Percentiles rank a stretch among this genome's conserved stretches.
phyloP scores from a whole-genome alignment of 2,888 invertebrate genomes.

The Geophilus truncorum region DNA sequence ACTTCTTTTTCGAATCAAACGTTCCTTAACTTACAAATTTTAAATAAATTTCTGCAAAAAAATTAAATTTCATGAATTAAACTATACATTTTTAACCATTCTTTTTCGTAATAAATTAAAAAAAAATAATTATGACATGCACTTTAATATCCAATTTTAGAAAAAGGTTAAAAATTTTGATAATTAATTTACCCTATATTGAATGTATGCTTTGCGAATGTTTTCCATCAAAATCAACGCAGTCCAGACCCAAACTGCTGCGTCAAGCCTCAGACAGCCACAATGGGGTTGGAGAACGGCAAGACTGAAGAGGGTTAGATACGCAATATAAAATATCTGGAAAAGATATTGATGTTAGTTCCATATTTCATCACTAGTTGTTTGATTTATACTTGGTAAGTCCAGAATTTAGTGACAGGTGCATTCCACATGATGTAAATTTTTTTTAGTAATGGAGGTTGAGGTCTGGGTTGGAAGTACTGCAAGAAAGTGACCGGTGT shows the following conservation, averaged over 20 bases:
- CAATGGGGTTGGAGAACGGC: slow-evolving; percentile 48
- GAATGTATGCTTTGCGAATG: slow-evolving; percentile 39
- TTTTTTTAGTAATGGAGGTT: slow-evolving; percentile 42
- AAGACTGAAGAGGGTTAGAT: slow-evolving; percentile 41
- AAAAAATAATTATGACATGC: too few relatives aligned
- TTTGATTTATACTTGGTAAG: slow-evolving; percentile 48
- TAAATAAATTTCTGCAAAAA: too few relatives aligned
- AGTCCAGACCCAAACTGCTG: slow-evolving; percentile 44
- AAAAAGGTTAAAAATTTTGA: too few relatives aligned
- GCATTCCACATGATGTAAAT: slow-evolving; percentile 48
- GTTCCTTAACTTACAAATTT: too few relatives aligned
- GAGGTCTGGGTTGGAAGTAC: slow-evolving; percentile 38
- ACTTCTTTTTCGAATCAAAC: too few relatives aligned
- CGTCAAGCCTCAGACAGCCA: slow-evolving; percentile 46
- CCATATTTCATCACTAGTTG: too few relatives aligned
- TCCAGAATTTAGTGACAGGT: slow-evolving; percentile 50
- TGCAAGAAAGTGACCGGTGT: slow-evolving; percentile 37
- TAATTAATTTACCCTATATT: slow-evolving; percentile 40
- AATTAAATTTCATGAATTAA: too few relatives aligned
- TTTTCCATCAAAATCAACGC: slow-evolving; percentile 37
- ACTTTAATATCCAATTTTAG: too few relatives aligned
- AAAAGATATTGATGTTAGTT: too few relatives aligned
- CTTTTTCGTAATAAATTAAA: too few relatives aligned
- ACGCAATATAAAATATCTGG: slow-evolving; percentile 43
- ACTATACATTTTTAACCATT: too few relatives aligned